A percentile compares a stretch with the other conserved stretches of the same genome.
These are phyloP conservation scores for Erythrocercus mccallii DNA, from an alignment of 2,113 vertebrate species.

Conservation along the genomic window DNA sequence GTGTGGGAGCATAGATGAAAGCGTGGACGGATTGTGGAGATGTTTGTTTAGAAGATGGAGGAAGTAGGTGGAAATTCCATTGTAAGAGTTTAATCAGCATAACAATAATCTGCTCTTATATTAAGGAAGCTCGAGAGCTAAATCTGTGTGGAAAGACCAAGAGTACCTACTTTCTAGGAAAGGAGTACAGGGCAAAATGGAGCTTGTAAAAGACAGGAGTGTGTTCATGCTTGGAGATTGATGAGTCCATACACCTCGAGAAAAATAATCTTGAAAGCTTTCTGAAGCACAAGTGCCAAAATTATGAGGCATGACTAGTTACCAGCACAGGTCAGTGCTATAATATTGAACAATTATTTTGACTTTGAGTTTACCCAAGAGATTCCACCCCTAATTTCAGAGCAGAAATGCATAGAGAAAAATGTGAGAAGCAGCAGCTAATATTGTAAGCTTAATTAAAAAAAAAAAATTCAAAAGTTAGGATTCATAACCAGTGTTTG, in stretches of 20 bases:
- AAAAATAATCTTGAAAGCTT: neutral
- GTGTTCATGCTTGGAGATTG: neutral
- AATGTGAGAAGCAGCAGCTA: neutral
- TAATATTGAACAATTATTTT: neutral
- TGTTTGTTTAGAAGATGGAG: neutral
- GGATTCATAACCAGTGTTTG: neutral
- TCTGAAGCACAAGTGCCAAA: conserved; percentile 33
- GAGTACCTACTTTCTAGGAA: neutral
- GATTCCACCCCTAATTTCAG: neutral
- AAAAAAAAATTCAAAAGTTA: neutral
- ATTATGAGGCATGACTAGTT: neutral
- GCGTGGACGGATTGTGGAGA: neutral
- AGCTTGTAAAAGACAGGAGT: neutral
- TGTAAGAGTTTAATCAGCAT: neutral
- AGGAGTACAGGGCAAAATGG: neutral
- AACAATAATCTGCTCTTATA: neutral
- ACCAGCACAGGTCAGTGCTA: neutral
- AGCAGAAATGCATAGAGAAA: neutral
- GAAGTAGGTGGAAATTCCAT: neutral
- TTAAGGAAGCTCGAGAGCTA: neutral
- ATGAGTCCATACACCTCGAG: neutral
- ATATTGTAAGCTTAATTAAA: neutral
- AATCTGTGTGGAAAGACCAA: neutral
- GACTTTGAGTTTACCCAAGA: neutral
- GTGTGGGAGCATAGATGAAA: neutral